Conservation (phyloP, 2,113 vertebrate genomes). For the Menidia beryllina region DNA sequence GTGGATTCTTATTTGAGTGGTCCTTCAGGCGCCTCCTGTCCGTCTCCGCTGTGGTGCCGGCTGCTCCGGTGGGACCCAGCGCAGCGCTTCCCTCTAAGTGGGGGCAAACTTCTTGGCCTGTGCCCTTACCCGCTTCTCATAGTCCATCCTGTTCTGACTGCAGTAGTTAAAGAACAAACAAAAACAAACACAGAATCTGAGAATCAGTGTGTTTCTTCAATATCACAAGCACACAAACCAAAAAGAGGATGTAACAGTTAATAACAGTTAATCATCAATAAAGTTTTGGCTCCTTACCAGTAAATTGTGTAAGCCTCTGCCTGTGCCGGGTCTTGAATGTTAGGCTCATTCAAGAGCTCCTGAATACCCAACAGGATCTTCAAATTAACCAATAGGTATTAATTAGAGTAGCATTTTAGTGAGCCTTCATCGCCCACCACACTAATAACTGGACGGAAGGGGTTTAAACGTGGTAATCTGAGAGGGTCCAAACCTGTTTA, state of each 20-base stretch:
- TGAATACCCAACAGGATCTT: conserved; percentile 84
- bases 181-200: not conserved
- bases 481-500: conserved; percentile 84
- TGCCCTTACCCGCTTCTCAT: conserved; percentile 83
- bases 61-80: conserved; percentile 41
- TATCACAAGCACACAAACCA: no score
- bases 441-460: not conserved
- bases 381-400: not conserved
- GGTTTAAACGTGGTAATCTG: no score
- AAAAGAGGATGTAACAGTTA: no score
- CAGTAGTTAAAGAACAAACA: conserved; percentile 12
- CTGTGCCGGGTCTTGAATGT: conserved; percentile 85
- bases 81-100: conserved; percentile 68
- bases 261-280: no score
- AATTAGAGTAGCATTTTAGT: no score
- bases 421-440: not conserved
- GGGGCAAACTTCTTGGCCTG: conserved; percentile 86
- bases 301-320: conserved; percentile 85
- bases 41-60: conserved; percentile 35
- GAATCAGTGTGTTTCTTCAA: no score
- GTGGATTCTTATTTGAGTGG: conserved; percentile 75
- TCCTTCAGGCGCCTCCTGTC: conserved; percentile 65
- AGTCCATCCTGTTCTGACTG: conserved; percentile 87
- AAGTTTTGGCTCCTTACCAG: no score
- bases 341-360: conserved; percentile 85